These are phyloP conservation scores for Euclidia mi DNA, from an alignment of 2,888 invertebrate species.

Conservation along the genomic window DNA sequence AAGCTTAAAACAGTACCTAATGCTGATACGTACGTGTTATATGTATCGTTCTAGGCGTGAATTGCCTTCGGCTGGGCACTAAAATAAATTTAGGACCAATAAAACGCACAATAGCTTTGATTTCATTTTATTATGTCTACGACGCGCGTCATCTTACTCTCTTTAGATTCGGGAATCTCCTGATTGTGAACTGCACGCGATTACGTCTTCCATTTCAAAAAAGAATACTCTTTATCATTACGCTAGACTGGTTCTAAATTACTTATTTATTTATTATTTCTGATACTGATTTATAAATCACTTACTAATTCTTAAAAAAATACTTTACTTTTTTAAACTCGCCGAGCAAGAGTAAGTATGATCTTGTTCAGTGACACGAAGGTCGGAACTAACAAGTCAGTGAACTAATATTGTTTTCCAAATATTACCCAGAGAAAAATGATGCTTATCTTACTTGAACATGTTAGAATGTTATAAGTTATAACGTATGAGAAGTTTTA, in stretches of 20 bases:
- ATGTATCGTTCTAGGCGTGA: slow-evolving; percentile 44
- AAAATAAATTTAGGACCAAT: slow-evolving; percentile 78
- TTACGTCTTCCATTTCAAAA: neutral
- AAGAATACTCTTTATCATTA: too few species aligned
- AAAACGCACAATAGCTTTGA: slow-evolving; percentile 78
- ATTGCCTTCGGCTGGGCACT: slow-evolving; percentile 59
- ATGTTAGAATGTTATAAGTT: neutral
- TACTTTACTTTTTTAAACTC: slow-evolving; percentile 29
- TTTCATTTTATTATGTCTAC: slow-evolving; percentile 77
- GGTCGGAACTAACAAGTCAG: slow-evolving; percentile 10
- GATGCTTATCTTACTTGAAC: slow-evolving; percentile 2
- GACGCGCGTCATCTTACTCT: slow-evolving; percentile 64
- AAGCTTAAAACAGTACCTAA: slow-evolving; percentile 12
- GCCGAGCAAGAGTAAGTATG: slow-evolving; percentile 28
- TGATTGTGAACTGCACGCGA: slow-evolving; percentile 21
- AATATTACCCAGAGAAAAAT: too few species aligned
- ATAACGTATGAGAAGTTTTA: neutral
- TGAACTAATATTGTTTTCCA: slow-evolving; percentile 4
- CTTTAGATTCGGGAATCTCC: slow-evolving; percentile 32
- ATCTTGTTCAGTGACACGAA: slow-evolving; percentile 17
- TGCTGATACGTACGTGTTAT: slow-evolving; percentile 33
- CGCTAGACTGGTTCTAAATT: too few species aligned
- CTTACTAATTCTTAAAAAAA: too few species aligned
- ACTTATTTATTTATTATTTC: too few species aligned
- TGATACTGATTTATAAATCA: too few species aligned